Conservation (phyloP, 2,888 invertebrate genomes). For the Orthonychiurus folsomi region DNA sequence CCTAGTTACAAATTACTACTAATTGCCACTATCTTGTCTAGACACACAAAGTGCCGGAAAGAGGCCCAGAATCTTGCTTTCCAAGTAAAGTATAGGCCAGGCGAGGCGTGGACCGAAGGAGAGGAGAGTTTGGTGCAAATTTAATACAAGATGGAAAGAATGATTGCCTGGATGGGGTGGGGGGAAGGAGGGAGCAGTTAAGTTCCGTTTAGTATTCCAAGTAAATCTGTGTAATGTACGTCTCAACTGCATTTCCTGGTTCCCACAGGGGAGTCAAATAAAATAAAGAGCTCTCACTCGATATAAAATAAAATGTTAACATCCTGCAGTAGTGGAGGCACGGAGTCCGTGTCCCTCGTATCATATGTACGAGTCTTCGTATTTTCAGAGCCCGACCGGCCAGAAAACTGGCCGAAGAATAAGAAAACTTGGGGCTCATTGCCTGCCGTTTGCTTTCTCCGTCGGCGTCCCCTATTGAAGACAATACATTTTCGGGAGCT, state of each 20-base stretch:
- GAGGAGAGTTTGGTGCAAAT: background rate
- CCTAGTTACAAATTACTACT: background rate
- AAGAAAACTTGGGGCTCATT: background rate
- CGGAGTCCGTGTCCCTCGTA: too few relatives aligned
- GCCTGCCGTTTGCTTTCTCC: background rate
- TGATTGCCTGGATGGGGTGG: background rate
- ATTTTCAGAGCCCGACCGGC: too few relatives aligned
- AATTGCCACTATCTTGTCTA: background rate
- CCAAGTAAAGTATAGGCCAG: too few relatives aligned
- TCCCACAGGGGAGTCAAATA: slow-evolving; percentile 1
- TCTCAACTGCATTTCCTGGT: background rate
- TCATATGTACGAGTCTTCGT: too few relatives aligned
- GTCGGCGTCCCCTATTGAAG: too few relatives aligned
- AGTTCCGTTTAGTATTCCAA: background rate
- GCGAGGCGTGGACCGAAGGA: too few relatives aligned
- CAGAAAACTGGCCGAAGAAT: background rate
- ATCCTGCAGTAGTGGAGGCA: too few relatives aligned
- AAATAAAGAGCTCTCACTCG: slow-evolving; percentile 1
- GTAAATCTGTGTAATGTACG: background rate
- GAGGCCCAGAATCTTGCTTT: too few relatives aligned
- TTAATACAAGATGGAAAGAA: background rate
- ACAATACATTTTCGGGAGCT: background rate
- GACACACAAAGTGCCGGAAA: too few relatives aligned
- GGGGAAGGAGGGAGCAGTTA: background rate
- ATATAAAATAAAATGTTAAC: slow-evolving; percentile 1